Evolutionary conservation across 2,113 vertebrate species (phyloP).

Genomic region (Lagenorhynchus albirostris): DNA sequence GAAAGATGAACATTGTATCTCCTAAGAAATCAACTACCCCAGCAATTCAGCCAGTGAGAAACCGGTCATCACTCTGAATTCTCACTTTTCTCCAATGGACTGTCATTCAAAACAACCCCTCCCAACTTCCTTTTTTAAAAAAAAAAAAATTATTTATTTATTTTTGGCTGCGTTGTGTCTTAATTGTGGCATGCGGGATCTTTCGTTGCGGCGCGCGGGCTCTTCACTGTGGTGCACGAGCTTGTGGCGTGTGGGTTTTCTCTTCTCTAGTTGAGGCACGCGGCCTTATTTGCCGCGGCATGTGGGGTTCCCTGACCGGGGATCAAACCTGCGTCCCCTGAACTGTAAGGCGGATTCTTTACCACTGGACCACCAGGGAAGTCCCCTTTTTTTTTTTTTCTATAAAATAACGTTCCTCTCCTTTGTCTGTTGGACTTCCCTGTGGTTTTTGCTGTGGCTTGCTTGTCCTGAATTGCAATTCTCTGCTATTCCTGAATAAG

Average conservation of each 20-base stretch:
- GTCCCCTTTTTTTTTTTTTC: no score
- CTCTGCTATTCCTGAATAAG: neutral
- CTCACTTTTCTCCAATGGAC: neutral
- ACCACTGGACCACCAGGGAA: no score
- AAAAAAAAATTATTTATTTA: no score
- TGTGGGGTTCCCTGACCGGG: no score
- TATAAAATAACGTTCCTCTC: neutral
- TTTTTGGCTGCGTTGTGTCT: no score
- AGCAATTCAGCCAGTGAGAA: neutral
- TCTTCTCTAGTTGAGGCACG: no score
- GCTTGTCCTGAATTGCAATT: neutral
- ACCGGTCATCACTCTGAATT: neutral
- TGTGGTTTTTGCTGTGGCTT: neutral
- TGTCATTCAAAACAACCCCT: neutral
- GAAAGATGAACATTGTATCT: neutral
- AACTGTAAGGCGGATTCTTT: no score
- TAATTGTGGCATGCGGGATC: no score
- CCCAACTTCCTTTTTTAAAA: neutral
- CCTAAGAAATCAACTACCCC: neutral
- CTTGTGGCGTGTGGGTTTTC: no score
- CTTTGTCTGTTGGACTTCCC: neutral
- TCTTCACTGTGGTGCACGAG: no score
- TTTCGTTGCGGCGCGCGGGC: rapidly evolving
- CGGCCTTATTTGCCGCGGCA: no score
- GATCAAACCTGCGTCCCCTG: no score